A percentile compares a stretch with the other conserved stretches of the same genome.
Evolutionary conservation across 2,888 invertebrate species (phyloP).

Genomic region (Nemapogon koenigi): DNA sequence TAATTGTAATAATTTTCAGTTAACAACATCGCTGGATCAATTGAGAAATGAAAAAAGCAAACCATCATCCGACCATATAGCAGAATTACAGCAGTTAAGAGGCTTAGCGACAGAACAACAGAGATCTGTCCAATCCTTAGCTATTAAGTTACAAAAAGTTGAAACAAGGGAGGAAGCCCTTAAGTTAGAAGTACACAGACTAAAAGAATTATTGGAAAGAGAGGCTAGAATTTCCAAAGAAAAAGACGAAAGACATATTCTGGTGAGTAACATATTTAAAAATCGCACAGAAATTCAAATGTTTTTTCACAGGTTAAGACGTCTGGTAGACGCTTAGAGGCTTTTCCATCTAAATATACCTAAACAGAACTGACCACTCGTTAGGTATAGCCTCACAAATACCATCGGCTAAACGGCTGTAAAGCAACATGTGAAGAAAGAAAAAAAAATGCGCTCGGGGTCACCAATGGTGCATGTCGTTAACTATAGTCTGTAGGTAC

Average conservation of each 20-base stretch:
- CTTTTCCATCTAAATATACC: no score
- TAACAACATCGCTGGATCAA: slow-evolving; percentile 34
- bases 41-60: slow-evolving; percentile 26
- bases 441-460: no score
- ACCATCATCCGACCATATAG: slow-evolving; percentile 34
- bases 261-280: slow-evolving; percentile 26
- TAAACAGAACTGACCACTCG: no score
- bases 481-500: no score
- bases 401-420: no score
- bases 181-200: slow-evolving; percentile 42
- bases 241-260: slow-evolving; percentile 36
- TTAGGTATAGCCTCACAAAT: no score
- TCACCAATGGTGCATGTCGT: no score
- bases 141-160: slow-evolving; percentile 52
- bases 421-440: no score
- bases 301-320: neutral
- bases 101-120: slow-evolving; percentile 64
- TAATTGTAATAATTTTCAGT: slow-evolving; percentile 22
- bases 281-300: neutral
- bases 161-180: slow-evolving; percentile 59
- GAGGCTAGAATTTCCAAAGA: slow-evolving; percentile 43
- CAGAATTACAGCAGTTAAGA: slow-evolving; percentile 42
- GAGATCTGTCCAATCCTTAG: slow-evolving; percentile 58
- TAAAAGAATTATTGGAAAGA: slow-evolving; percentile 54
- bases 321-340: no score